A percentile compares a stretch with the other conserved stretches of the same genome.
phyloP scores from a whole-genome alignment of 2,113 vertebrate species.

The Hiodon tergisus region DNA sequence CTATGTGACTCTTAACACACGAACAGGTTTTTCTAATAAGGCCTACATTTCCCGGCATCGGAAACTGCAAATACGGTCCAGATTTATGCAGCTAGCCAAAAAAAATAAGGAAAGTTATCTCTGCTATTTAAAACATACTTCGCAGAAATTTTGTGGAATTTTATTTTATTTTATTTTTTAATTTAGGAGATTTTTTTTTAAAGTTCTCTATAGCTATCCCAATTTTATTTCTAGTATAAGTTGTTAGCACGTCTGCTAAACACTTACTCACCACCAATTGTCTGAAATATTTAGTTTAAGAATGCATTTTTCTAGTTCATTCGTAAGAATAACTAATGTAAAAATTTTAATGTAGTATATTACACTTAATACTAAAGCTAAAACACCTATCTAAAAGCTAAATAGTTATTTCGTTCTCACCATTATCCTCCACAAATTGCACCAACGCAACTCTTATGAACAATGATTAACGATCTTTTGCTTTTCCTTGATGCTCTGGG shows the following conservation, averaged over 20 bases:
- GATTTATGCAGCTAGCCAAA: no score
- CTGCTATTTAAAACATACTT: no score
- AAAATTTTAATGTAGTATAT: not conserved
- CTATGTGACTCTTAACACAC: no score
- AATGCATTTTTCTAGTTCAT: no score
- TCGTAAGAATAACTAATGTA: no score
- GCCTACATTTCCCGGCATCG: no score
- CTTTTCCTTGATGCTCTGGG: slow-evolving; percentile 32
- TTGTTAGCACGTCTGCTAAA: slow-evolving; percentile 16
- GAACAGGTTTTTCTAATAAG: no score
- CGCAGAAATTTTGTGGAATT: no score
- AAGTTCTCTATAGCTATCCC: not conserved
- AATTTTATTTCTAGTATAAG: not conserved
- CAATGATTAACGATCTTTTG: slow-evolving; percentile 37
- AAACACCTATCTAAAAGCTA: not conserved
- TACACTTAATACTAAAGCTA: not conserved
- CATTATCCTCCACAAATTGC: slow-evolving; percentile 44
- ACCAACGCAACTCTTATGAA: slow-evolving; percentile 15
- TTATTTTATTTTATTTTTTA: no score
- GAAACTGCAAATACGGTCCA: no score
- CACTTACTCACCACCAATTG: slow-evolving; percentile 20
- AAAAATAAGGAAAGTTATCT: no score
- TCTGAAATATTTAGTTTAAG: not conserved
- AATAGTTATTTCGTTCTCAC: slow-evolving; percentile 45
- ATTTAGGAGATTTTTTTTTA: no score